A percentile compares a stretch with the other conserved stretches of the same genome.
phyloP scores from a whole-genome alignment of 64 coral and sea anemone genomes.

The Actinia tenebrosa region DNA sequence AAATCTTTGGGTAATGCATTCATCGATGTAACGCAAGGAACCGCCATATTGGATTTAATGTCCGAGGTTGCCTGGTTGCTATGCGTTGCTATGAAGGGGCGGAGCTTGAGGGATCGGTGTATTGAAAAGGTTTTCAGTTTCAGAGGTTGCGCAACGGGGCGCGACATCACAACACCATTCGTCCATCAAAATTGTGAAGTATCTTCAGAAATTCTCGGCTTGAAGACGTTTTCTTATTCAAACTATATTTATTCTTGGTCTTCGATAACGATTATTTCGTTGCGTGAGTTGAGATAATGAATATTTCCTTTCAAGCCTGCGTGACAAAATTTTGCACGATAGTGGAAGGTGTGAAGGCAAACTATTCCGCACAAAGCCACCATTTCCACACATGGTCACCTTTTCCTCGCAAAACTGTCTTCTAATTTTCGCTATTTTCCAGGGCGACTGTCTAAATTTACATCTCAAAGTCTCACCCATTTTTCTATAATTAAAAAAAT shows the following conservation, averaged over 20 bases:
- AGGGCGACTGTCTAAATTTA: neutral
- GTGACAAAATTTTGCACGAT: constrained; percentile 5
- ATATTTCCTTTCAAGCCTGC: constrained; percentile 10
- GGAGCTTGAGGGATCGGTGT: no score
- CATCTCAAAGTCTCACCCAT: no score
- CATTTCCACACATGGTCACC: neutral
- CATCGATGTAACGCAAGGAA: no score
- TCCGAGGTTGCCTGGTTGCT: no score
- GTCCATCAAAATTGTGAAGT: neutral
- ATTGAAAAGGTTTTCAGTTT: neutral
- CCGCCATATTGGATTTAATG: no score
- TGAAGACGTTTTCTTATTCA: neutral
- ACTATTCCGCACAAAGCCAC: neutral
- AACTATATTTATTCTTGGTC: neutral
- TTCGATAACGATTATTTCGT: constrained; percentile 1
- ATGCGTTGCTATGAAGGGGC: no score
- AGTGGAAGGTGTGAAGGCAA: neutral
- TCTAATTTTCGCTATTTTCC: neutral
- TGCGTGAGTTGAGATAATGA: constrained; percentile 13
- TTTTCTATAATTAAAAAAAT: neutral
- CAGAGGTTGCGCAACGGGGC: neutral
- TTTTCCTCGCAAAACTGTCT: neutral
- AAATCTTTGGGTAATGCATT: no score
- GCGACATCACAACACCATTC: neutral
- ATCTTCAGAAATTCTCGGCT: neutral